Evolutionary conservation across 2,113 vertebrate species (phyloP).

Genomic region (Cheilinus undulatus): DNA sequence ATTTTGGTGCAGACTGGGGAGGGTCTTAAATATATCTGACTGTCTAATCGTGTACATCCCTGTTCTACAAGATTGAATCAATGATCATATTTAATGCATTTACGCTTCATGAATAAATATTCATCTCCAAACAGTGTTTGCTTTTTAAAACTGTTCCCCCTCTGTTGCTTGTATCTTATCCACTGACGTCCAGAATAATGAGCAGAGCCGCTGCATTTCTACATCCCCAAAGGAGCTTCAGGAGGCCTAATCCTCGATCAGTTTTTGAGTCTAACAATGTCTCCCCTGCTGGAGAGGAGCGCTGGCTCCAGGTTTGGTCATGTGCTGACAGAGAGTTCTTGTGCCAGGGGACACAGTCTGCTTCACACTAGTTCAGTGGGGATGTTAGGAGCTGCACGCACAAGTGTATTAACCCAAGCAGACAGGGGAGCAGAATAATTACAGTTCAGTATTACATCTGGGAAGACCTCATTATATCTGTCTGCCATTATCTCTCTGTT

Average conservation of each 20-base stretch:
- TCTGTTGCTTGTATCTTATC: background rate
- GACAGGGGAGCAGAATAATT: slow-evolving; percentile 68
- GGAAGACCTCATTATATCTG: slow-evolving; percentile 74
- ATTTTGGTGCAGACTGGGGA: too few species aligned
- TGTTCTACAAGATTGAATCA: too few species aligned
- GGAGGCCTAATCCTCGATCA: background rate
- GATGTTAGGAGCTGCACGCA: slow-evolving; percentile 46
- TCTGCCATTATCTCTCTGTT: slow-evolving; percentile 63
- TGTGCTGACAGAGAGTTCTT: slow-evolving; percentile 38
- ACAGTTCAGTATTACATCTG: slow-evolving; percentile 60
- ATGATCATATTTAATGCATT: too few species aligned
- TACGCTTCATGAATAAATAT: too few species aligned
- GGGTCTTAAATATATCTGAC: too few species aligned
- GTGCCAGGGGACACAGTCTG: slow-evolving; percentile 50
- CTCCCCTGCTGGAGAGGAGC: slow-evolving; percentile 11
- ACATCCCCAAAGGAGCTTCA: background rate
- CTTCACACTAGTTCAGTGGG: slow-evolving; percentile 36
- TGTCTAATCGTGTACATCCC: too few species aligned
- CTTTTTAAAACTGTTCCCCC: background rate
- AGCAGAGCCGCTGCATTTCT: background rate
- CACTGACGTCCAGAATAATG: background rate
- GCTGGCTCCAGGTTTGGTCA: slow-evolving; percentile 43
- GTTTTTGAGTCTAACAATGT: background rate
- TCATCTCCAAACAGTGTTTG: too few species aligned
- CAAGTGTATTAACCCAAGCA: slow-evolving; percentile 37